Conservation (phyloP, 2,888 invertebrate species). For the Carterocephalus palaemon region DNA sequence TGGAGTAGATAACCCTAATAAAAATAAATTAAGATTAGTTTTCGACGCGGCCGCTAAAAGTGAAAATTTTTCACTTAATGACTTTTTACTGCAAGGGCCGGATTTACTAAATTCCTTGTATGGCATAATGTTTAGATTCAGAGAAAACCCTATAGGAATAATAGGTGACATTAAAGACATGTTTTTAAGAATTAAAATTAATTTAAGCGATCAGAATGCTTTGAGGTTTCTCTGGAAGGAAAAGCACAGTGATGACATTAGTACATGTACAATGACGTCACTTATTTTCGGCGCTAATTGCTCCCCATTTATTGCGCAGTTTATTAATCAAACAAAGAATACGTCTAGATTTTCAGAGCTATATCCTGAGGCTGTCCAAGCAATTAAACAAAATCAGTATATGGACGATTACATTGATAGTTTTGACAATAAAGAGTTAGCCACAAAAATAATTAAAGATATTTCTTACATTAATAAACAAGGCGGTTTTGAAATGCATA, state of each 20-base stretch:
- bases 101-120: slow-evolving; percentile 8
- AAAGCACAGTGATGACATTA: too few species aligned
- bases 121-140: slow-evolving; percentile 11
- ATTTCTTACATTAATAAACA: slow-evolving; percentile 8
- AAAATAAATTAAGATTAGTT: too few species aligned
- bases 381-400: slow-evolving; percentile 2
- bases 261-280: too few species aligned
- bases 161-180: too few species aligned
- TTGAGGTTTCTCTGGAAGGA: slow-evolving; percentile 7
- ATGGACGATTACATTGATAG: slow-evolving; percentile 25
- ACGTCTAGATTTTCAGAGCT: too few species aligned
- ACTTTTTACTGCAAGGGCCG: slow-evolving; percentile 5
- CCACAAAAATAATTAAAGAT: slow-evolving; percentile 4
- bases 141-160: slow-evolving; percentile 5
- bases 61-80: slow-evolving; percentile 1
- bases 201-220: slow-evolving; percentile 9
- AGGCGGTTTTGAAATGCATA: slow-evolving; percentile 15
- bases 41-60: slow-evolving; percentile 9
- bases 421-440: not conserved
- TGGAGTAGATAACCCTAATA: too few species aligned
- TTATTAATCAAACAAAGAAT: too few species aligned
- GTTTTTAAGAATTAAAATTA: too few species aligned
- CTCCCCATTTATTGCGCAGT: too few species aligned
- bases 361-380: too few species aligned
- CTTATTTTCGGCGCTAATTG: too few species aligned